Conservation (phyloP, 1,140 invertebrate genomes). For the Hesperophylax magnus region DNA sequence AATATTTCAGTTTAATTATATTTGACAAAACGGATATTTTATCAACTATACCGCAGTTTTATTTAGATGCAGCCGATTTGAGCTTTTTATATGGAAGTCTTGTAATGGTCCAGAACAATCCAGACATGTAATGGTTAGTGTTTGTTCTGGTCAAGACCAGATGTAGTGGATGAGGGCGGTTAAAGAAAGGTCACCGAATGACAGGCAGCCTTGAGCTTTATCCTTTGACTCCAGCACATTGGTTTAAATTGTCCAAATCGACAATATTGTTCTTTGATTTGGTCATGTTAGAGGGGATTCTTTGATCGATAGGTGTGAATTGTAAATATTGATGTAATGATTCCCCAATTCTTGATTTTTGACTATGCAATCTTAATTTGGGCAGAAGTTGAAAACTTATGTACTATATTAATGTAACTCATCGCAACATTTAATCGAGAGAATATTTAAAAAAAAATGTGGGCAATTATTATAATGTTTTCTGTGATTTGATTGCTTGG, state of each 20-base stretch:
- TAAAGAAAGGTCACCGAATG: constrained; percentile 53
- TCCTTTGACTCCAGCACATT: constrained; percentile 42
- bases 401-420: too few relatives aligned
- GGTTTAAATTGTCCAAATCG: constrained; percentile 28
- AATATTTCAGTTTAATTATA: too few relatives aligned
- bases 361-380: too few relatives aligned
- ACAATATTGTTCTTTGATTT: constrained; percentile 34
- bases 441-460: too few relatives aligned
- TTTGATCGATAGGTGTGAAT: neutral
- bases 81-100: neutral
- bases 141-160: neutral
- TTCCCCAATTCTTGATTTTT: too few relatives aligned
- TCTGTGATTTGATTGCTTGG: too few relatives aligned
- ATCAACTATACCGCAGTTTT: neutral
- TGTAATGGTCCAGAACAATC: neutral
- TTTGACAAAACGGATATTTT: neutral
- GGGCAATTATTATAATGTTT: too few relatives aligned
- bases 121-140: neutral
- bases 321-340: too few relatives aligned
- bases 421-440: too few relatives aligned
- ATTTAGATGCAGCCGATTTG: neutral
- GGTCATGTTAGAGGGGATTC: neutral
- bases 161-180: constrained; percentile 47
- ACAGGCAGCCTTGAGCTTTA: constrained; percentile 52
- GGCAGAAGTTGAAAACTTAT: too few relatives aligned